Evolutionary conservation across 1,140 invertebrate species (phyloP), one percentile per base, ranked within the genome.

Genomic region (Euura lappo): DNA sequence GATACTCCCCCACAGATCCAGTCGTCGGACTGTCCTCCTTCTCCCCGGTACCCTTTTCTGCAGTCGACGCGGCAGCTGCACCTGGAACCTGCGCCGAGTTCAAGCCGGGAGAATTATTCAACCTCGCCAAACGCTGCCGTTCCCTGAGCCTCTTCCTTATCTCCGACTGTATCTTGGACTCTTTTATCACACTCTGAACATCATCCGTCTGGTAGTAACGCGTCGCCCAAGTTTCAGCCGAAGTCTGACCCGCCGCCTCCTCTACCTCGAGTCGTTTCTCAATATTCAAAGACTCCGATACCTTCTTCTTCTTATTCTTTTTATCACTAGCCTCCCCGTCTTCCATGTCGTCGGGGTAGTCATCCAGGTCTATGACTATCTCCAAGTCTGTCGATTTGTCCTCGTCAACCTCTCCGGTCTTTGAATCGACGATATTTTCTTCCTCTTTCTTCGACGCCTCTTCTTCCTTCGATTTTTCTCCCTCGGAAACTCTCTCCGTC

Each of bases 151-250:
- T 81, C 76, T 88, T 88, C 6, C 87, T 80, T 71, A 88, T 88
- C 77, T 88, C 87, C 1, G 87, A 88, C 13, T 88, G 87, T 64
- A 88, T 88, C 72, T 88, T 88, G 4, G 87, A 88, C 72, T 88
- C 87, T 77, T 87, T 87, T 70, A 88, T 87, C 43, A 88, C 87
- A 71, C 75, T 87, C 69, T 88, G 86, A 8, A 88, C 87, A 71
- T 86, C 86, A 8, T 88, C 87, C 42, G 86, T 86, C 65, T 86
- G 84, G 76, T 85, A 86, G 74, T 88, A 88, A 44, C 87, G 81
- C 5, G 84, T 81, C 8, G 85, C 85, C 87, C 87, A 88, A 13
- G 87, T 88, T 81, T 88, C 85, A 3, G 80, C 13, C 7, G 73
- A 73, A n/a, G n/a, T n/a, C n/a, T n/a, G n/a, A n/a, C n/a, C 44